Evolutionary conservation across 1,140 invertebrate genomes (phyloP), one percentile per base, ranked within the genome.

Genomic region (Drosophila saltans): DNA sequence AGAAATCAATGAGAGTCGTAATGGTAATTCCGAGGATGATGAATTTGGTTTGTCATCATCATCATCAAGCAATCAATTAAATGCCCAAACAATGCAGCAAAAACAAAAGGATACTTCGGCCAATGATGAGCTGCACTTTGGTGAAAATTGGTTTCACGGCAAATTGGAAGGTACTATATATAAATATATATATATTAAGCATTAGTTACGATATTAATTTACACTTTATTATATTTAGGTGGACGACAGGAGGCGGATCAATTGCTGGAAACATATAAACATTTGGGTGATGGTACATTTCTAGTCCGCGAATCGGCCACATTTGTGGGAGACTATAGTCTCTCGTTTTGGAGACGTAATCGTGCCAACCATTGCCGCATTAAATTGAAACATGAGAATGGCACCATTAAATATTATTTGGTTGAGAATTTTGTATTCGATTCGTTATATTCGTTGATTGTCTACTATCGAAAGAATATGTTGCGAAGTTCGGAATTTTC

Each of bases 121-220:
- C 9, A 95, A 95, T 77, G 96, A 98, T 92, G 98, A 99, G 91
- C 92, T 99, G 58, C 98, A 99, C 93, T 98, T 97, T 91, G 96
- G 96, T 71, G 98, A 99, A 93, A 96, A 97, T 91, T 99, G 98
- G 98, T 99, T 98, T 90, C 98, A 99, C 92, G 97, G 97, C 0
- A 96, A 96, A 92, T 91, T 99, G 21, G 94, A 95, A 57, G 96
- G 90, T 91, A 58, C 28, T 30, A 30, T 16, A 16, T 16, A 16
- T n/a, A n/a, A n/a, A n/a, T 16, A 16, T 16, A 16, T 16, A 16
- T 16, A 16, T 16, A 16, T 16, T 16, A 16, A 16, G 16, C 16
- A 16, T 16, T 16, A 16, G 16, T 16, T 16, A 16, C 16, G 16
- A 16, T 16, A 16, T 16, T 16, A 16, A 16, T 16, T 16, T 0